These are phyloP conservation scores for Brachionus sp. DNA, from an alignment of 1,140 invertebrate genomes.

Conservation along the genomic window DNA sequence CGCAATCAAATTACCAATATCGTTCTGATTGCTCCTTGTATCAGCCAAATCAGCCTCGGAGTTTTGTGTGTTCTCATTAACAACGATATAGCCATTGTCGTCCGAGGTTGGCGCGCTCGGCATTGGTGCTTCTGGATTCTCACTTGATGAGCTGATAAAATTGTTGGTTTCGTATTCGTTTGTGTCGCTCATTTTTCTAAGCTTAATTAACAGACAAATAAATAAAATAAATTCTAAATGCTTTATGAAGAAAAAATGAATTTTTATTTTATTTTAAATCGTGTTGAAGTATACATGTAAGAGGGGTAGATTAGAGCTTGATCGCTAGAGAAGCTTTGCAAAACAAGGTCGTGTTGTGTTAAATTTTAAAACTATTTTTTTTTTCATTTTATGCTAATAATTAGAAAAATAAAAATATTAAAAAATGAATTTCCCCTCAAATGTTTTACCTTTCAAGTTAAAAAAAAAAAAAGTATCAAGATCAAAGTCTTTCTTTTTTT, in stretches of 20 bases:
- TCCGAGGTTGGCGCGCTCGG: conserved; percentile 9
- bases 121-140: neutral
- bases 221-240: neutral
- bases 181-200: conserved; percentile 18
- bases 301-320: neutral
- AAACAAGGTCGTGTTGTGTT: neutral
- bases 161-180: neutral
- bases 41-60: neutral
- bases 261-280: neutral
- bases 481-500: neutral
- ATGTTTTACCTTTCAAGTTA: neutral
- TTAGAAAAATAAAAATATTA: no score
- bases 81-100: conserved; percentile 36
- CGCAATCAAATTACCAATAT: neutral
- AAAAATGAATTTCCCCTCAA: neutral
- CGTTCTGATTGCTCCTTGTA: neutral
- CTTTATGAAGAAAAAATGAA: neutral
- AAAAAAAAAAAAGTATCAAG: neutral
- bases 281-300: neutral
- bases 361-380: no score
- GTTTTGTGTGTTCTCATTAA: conserved; percentile 4
- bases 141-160: neutral
- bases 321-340: neutral
- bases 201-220: neutral
- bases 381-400: no score